Conservation (phyloP, 2,113 vertebrate species). For the Emydocephalus ijimae region DNA sequence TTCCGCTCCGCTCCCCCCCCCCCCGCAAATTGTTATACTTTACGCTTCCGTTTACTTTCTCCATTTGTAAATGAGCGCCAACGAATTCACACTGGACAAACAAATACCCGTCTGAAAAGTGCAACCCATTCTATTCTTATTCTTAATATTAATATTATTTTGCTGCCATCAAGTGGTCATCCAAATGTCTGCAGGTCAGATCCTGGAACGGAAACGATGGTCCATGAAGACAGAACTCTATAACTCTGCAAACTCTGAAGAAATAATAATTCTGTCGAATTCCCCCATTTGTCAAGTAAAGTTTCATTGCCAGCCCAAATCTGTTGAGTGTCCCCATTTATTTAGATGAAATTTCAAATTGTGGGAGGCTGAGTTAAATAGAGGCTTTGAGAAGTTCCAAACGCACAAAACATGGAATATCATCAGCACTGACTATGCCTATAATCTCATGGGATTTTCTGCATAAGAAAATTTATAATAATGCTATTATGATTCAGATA, state of each 20-base stretch:
- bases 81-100: neutral
- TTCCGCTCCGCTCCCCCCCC: fast-evolving
- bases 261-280: neutral
- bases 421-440: neutral
- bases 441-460: neutral
- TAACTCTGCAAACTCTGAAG: neutral
- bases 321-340: neutral
- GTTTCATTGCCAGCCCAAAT: neutral
- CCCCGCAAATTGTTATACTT: neutral
- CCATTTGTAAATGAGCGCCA: neutral
- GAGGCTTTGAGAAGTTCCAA: neutral
- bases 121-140: neutral
- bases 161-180: neutral
- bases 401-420: neutral
- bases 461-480: neutral
- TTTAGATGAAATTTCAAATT: neutral
- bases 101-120: neutral
- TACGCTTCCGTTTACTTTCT: neutral
- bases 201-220: neutral
- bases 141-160: neutral
- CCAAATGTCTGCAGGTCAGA: neutral
- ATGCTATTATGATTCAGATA: neutral
- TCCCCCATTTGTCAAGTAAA: neutral
- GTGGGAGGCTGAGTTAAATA: neutral
- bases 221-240: neutral